A percentile compares a stretch with the other conserved stretches of the same genome.
phyloP scores from a whole-genome alignment of 2,888 invertebrate species.

The Drosophila kambysellisi region DNA sequence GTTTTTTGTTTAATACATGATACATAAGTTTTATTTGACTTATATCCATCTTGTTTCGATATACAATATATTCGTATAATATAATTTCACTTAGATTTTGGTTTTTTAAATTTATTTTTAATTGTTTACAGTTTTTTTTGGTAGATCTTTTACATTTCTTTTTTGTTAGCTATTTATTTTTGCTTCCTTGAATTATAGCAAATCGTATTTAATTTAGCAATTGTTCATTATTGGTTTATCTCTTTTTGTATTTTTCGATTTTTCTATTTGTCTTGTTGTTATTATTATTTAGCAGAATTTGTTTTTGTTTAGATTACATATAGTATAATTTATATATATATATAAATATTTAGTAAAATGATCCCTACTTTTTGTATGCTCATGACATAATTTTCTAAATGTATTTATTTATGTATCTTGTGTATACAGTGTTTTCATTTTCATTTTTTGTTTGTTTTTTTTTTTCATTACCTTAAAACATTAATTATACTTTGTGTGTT shows the following conservation, averaged over 20 bases:
- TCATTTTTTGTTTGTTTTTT: conserved; percentile 1
- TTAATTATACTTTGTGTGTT: conserved; percentile 45
- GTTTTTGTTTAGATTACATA: conserved; percentile 56
- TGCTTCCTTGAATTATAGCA: conserved; percentile 63
- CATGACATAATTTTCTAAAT: conserved; percentile 77
- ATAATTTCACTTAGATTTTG: conserved; percentile 75
- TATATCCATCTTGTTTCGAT: conserved; percentile 76
- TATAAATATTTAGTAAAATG: conserved; percentile 76
- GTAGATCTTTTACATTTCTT: conserved; percentile 40
- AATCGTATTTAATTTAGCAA: conserved; percentile 71
- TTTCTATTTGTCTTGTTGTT: conserved; percentile 37
- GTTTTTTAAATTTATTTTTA: conserved; percentile 47
- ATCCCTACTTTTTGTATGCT: conserved; percentile 82
- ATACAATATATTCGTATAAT: conserved; percentile 78
- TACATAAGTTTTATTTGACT: conserved; percentile 75
- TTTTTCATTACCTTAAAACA: conserved; percentile 55
- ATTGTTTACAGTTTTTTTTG: conserved; percentile 64
- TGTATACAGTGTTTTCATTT: conserved; percentile 49
- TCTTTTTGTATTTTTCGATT: conserved; percentile 21
- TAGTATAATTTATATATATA: conserved; percentile 53
- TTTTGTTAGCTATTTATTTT: conserved; percentile 30
- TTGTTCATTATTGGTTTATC: conserved; percentile 49
- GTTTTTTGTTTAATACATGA: conserved; percentile 71
- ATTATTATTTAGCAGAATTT: conserved; percentile 66
- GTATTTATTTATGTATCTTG: conserved; percentile 55